A percentile compares a stretch with the other conserved stretches of the same genome.
These are phyloP conservation scores for Cataglyphis albicans DNA, from an alignment of 2,888 invertebrate species.

Conservation along the genomic window DNA sequence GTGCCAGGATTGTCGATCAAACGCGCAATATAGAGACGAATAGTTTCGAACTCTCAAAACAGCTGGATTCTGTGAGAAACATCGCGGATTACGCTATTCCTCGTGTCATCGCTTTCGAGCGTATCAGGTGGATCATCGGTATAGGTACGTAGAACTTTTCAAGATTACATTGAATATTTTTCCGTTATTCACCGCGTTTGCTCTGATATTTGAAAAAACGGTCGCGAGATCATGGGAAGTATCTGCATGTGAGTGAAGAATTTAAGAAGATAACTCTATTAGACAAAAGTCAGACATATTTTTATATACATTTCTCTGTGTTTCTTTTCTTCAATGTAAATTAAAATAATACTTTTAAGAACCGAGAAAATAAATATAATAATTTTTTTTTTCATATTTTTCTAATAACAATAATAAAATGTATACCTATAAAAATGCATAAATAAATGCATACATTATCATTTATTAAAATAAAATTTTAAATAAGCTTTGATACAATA, in stretches of 20 bases:
- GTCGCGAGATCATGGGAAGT: not conserved
- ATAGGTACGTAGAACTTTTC: conserved; percentile 86
- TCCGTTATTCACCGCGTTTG: not conserved
- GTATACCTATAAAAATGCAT: not conserved
- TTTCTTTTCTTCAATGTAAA: not conserved
- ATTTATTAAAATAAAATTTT: not conserved
- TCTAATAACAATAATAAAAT: not conserved
- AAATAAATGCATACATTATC: not conserved
- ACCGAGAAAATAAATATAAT: not conserved
- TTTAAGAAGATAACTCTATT: conserved; percentile 17
- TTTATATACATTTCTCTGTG: not conserved
- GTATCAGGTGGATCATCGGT: conserved; percentile 89
- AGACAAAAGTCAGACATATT: not conserved
- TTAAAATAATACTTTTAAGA: not conserved
- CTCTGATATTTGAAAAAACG: conserved; percentile 21
- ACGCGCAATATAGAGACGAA: conserved; percentile 88
- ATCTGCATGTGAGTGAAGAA: not conserved
- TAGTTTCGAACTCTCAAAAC: conserved; percentile 87
- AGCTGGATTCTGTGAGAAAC: conserved; percentile 84
- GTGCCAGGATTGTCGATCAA: conserved; percentile 88
- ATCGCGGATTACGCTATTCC: conserved; percentile 78
- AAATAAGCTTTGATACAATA: not conserved
- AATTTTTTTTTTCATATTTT: not conserved
- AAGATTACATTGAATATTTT: conserved; percentile 39
- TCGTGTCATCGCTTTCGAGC: conserved; percentile 87